These are phyloP conservation scores for Illadopsis cleaveri DNA, from an alignment of 2,113 vertebrate genomes.

Conservation along the genomic window DNA sequence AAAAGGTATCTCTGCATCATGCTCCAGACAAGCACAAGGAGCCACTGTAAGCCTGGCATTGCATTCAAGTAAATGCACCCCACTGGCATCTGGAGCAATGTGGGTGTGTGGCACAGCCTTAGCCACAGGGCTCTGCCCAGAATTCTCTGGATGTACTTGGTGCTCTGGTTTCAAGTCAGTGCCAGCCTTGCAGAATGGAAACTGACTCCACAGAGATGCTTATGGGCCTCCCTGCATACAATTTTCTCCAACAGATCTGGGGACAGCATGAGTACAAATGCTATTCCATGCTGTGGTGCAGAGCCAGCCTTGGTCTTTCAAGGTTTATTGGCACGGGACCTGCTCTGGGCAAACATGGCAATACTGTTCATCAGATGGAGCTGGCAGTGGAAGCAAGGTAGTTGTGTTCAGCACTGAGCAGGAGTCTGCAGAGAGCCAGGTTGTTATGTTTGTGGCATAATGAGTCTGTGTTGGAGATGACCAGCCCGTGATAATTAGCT, in stretches of 20 bases:
- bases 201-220: background rate
- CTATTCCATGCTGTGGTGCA: background rate
- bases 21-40: background rate
- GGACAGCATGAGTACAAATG: background rate
- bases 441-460: background rate
- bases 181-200: background rate
- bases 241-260: background rate
- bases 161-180: background rate
- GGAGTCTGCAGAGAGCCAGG: background rate
- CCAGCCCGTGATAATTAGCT: background rate
- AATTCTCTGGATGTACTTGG: rapidly evolving
- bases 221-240: background rate
- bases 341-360: background rate
- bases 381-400: background rate
- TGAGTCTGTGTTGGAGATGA: background rate
- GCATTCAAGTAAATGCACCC: background rate
- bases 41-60: background rate
- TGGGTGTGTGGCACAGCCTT: background rate
- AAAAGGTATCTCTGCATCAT: background rate
- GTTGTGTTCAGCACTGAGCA: background rate
- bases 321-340: background rate
- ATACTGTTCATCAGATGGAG: background rate
- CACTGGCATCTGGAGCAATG: background rate
- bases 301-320: background rate
- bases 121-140: background rate